phyloP scores from a whole-genome alignment of 2,888 invertebrate genomes.

The Erpobdella octoculata region DNA sequence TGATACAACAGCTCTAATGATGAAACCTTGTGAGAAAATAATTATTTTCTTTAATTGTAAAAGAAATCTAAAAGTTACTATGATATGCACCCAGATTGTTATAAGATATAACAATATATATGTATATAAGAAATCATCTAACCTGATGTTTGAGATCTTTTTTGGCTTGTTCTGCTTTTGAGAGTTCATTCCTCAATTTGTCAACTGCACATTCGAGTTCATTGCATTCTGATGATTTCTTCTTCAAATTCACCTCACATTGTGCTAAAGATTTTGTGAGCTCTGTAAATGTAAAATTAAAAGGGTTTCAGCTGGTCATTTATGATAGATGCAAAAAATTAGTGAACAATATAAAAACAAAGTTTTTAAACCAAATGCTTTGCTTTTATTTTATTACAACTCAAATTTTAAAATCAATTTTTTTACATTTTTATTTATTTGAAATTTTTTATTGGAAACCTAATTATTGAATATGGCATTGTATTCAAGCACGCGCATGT shows the following conservation, averaged over 20 bases:
- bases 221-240: conserved; percentile 37
- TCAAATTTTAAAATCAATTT: no score
- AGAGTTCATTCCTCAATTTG: conserved; percentile 42
- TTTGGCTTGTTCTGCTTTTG: conserved; percentile 41
- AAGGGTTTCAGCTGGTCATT: background rate
- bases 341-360: no score
- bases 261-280: conserved; percentile 40
- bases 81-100: no score
- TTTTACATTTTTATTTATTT: no score
- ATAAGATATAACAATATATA: no score
- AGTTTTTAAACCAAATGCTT: no score
- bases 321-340: no score
- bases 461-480: no score
- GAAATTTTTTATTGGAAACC: no score
- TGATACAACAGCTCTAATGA: conserved; percentile 43
- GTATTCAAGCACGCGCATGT: no score
- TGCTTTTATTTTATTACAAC: no score
- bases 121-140: background rate
- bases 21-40: conserved; percentile 39
- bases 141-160: conserved; percentile 44
- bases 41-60: background rate
- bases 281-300: conserved; percentile 38
- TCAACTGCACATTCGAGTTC: conserved; percentile 45
- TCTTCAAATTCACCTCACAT: conserved; percentile 43
- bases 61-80: no score